Evolutionary conservation across 2,888 invertebrate genomes (phyloP), one percentile per base, ranked within the genome.

Genomic region (Amphipoea oculea): DNA sequence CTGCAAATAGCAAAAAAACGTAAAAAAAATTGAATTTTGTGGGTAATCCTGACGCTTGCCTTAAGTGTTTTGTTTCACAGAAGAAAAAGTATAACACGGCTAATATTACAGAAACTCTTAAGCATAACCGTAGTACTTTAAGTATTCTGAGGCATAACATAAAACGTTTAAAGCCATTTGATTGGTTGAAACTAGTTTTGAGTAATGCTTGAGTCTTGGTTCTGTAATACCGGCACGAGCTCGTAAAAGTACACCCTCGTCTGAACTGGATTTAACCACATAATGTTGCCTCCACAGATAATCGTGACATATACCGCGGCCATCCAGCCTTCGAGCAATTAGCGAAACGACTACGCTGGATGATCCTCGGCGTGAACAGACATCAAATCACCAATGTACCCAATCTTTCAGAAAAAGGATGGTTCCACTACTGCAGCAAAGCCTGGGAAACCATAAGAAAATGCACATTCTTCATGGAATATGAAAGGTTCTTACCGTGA

Each of bases 391-490:
- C 98, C 0, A 98, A 98, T 86, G 97, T 98, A 12, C 91, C 96
- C 0, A 97, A 98, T 82, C 95, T 98, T 29, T 98, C 98, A 0
- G 99, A 99, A 93, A 98, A 98, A 92, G 98, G 98, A 89, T 99
- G 99, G 99, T 98, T 98, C 92, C 98, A 98, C 87, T 99, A 98
- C 95, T 98, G 98, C 92, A 97, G 97, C 68, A 98, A 98, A 94
- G 98, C 98, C 1, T 98, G 98, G 98, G 99, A 99, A 88, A 98
- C 98, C 66, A 98, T 99, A 73, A 98, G 98, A 91, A 99, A 99
- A 91, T 98, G 98, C 92, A 98, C 98, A 67, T 98, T 99, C 91
- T 98, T 98, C 91, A 97, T 98, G 88, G 99, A 99, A 93, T 99
- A 99, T 93, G 98, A 98, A 89, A 97, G 99, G 93, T 97, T 99